Conservation (phyloP, 2,888 invertebrate species). For the Nasonovia ribisnigri region DNA sequence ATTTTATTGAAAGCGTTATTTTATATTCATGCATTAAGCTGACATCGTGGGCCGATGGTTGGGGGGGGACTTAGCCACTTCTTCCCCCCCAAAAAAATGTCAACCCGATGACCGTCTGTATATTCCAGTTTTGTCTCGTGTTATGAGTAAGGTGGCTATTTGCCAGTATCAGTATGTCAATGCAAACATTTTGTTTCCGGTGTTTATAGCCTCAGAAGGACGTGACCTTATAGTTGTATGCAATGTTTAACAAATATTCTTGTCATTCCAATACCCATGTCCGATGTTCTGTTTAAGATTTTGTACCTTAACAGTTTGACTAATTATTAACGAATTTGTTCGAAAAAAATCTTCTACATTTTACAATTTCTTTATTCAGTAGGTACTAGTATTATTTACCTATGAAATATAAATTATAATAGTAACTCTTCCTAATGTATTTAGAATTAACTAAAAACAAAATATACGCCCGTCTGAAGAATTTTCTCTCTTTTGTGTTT, state of each 20-base stretch:
- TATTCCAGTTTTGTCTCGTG: conserved; percentile 35
- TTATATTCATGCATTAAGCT: background rate
- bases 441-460: background rate
- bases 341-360: background rate
- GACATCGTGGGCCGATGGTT: background rate
- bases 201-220: conserved; percentile 39
- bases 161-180: conserved; percentile 42
- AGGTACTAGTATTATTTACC: background rate
- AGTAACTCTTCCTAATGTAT: background rate
- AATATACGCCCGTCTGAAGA: background rate
- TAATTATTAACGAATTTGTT: background rate
- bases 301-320: background rate
- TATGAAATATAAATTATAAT: background rate
- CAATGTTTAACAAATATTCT: background rate
- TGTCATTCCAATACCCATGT: background rate
- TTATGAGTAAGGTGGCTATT: conserved; percentile 38
- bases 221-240: conserved; percentile 37
- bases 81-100: background rate
- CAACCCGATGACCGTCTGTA: background rate
- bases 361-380: background rate
- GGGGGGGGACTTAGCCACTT: background rate
- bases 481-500: background rate
- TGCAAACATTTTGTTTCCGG: conserved; percentile 56
- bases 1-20: background rate
- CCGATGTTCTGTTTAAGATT: background rate